Base-by-base conservation (phyloP, 1,140 invertebrate species). In the Procambarus clarkii region DNA sequence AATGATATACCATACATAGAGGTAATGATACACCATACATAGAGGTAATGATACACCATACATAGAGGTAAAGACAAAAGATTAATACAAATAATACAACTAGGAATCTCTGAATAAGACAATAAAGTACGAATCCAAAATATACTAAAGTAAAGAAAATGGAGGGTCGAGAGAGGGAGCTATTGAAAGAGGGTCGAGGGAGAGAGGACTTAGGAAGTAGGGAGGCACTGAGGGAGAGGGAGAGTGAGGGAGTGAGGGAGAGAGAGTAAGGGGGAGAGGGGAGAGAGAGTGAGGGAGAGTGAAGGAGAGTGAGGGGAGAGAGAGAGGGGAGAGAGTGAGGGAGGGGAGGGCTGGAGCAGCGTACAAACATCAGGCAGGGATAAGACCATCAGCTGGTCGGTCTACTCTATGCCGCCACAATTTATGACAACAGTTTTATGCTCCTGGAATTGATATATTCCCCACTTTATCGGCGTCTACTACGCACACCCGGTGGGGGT, bases 401-500 rank as follows among this genome's bases (percentile, higher is more conserved):
- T 21, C 24, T 34, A 74, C 5, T 74, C n/a, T 74, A 74, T n/a
- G 69, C 69, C 8, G 69, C n/a, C 24, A 74, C 7, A 74, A 74
- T 74, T 74, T 74, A 74, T 74, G 7, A n/a, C 69, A 34, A 15
- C 69, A 34, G 69, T 74, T 74, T 74, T 74, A 74, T 74, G 69
- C 21, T 8, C 69, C 69, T 74, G 69, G 21, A 74, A 74, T 74
- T 74, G 69, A 74, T 74, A 74, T 34, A 74, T 74, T 24, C 7
- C 69, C 69, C 8, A n/a, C 15, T 34, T 74, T 74, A 74, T 74
- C 24, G 69, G 34, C 69, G n/a, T 34, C n/a, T 74, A 9, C n/a
- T 69, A 34, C 24, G n/a, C 24, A 74, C 21, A 24, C n/a, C 2
- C 0, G 24, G 7, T 15, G 24, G 69, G 24, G 69, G 24, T 21